These are phyloP conservation scores for Chymomyza caudatula DNA, from an alignment of 2,888 invertebrate genomes.

Conservation along the genomic window DNA sequence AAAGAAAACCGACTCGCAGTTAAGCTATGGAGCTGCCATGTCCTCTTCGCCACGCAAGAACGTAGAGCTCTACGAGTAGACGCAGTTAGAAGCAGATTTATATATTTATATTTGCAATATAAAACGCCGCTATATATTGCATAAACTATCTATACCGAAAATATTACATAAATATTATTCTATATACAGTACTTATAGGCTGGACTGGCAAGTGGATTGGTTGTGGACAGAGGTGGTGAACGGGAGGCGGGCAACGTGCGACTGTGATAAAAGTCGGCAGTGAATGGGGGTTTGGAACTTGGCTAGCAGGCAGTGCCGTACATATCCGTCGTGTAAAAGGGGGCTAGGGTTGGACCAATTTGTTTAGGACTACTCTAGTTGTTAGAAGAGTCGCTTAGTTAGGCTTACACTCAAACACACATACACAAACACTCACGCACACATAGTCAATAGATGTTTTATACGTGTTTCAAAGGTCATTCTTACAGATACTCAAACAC, in stretches of 20 bases:
- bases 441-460: slow-evolving; percentile 61
- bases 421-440: slow-evolving; percentile 16
- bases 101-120: neutral
- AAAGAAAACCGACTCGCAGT: slow-evolving; percentile 78
- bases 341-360: slow-evolving; percentile 52
- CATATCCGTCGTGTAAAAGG: slow-evolving; percentile 34
- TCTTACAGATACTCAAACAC: neutral
- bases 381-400: slow-evolving; percentile 38
- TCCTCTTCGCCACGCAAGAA: slow-evolving; percentile 75
- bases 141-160: slow-evolving; percentile 19
- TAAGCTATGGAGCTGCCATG: slow-evolving; percentile 65
- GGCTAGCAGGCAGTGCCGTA: slow-evolving; percentile 31
- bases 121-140: neutral
- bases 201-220: neutral
- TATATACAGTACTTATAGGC: neutral
- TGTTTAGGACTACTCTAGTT: slow-evolving; percentile 24
- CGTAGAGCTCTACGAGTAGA: slow-evolving; percentile 76
- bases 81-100: neutral
- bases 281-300: slow-evolving; percentile 36
- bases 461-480: slow-evolving; percentile 69
- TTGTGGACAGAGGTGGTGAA: too few relatives aligned
- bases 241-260: slow-evolving; percentile 12
- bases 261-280: slow-evolving; percentile 54
- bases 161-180: slow-evolving; percentile 20
- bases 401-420: slow-evolving; percentile 26